Base-by-base conservation (phyloP, 2,888 invertebrate species). In the Azorinus chamasolen region DNA sequence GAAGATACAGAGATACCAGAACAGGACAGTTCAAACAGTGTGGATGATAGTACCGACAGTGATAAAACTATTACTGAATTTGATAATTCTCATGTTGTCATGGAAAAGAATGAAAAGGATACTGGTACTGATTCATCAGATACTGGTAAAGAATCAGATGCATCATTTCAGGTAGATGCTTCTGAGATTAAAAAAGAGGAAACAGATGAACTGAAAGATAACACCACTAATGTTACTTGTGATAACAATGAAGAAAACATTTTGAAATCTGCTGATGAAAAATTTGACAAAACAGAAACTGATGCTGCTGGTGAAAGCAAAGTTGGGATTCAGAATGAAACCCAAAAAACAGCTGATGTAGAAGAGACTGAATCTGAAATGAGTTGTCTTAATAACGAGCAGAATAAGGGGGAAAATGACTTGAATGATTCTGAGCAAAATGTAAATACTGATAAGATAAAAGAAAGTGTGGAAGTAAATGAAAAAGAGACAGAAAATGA, bases 11-110 rank as follows among this genome's bases (percentile, higher is more conserved):
- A 48, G n/a, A 41, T 37, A 24, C 46, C 45, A n/a, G 59, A 63
- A 46, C 46, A 59, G 46, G 46, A 59, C 18, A 46, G 59, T 43
- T 27, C 46, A 20, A 59, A 46, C 16, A 59, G 27, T 25, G 27
- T 59, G 1, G 61, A 58, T 72, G 62, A 58, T 41, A 69, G 65
- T 22, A 51, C 55, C 18, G 73, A 79, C 57, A 74, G 78, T 79
- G 78, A 79, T 51, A 73, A 78, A 69, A 78, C 72, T 41, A 43
- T 73, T 1, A 63, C 57, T n/a, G 73, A 72, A 22, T 69, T 64
- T 65, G 64, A 32, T 16, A 27, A 6, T 22, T n/a, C n/a, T 32
- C 32, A 32, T 32, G 32, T 6, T 6, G 5, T 32, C 5, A 10
- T 4, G 32, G 32, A 32, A 32, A 32, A 32, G 32, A 32, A 4